A percentile compares a stretch with the other conserved stretches of the same genome.
Conservation (phyloP, 53 echinoderm and acorn worm species). For the Echinometra lucunter region DNA sequence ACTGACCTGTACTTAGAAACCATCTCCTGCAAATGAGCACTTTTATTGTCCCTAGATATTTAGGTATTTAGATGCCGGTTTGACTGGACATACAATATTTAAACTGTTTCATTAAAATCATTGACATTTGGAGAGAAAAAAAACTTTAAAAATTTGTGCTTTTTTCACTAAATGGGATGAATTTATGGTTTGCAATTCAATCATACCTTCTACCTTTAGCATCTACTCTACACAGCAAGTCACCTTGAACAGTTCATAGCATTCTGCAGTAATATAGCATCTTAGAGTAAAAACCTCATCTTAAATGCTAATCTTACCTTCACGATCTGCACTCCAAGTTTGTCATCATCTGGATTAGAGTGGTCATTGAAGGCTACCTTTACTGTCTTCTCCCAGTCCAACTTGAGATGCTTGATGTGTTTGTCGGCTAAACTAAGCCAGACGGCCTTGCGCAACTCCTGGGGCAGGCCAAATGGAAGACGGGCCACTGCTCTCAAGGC, state of each 20-base stretch:
- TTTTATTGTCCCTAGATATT: no score
- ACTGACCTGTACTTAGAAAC: no score
- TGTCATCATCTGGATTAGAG: constrained; percentile 99
- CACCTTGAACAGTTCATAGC: background rate
- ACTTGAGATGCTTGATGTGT: constrained; percentile 92
- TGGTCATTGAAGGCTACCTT: constrained; percentile 96
- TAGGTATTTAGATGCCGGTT: no score
- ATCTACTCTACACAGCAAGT: background rate
- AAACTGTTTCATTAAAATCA: background rate
- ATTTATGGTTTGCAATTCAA: background rate
- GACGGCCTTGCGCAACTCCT: constrained; percentile 86
- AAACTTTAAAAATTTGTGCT: background rate
- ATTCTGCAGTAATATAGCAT: background rate
- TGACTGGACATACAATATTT: no score
- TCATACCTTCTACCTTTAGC: background rate
- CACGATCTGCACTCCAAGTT: constrained; percentile 95
- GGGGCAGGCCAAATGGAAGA: constrained; percentile 93
- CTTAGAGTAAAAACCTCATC: background rate
- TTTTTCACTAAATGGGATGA: background rate
- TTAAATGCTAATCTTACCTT: constrained; percentile 77
- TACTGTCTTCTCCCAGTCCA: constrained; percentile 98
- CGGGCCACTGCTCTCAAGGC: constrained; percentile 93
- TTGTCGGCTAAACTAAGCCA: constrained; percentile 96
- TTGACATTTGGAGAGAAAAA: background rate
- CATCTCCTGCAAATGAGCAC: no score